Base-by-base conservation (phyloP, 2,113 vertebrate species). In the Planiliza haematocheilus region DNA sequence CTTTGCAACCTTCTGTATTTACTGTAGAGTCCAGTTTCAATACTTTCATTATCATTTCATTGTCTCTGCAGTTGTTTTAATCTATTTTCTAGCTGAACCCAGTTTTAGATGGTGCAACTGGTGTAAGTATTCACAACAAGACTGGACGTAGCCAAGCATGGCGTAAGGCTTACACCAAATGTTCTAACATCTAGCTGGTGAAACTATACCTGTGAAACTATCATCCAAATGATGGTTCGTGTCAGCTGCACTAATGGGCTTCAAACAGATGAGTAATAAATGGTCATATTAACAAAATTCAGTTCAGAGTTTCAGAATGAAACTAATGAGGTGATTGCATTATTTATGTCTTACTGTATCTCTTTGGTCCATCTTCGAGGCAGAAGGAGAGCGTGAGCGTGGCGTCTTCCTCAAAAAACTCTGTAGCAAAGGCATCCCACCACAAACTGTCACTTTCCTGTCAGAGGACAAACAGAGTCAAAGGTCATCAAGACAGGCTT, bases 331-430 rank as follows among this genome's bases (percentile, higher is more conserved):
- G 46, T 41, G 12, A 62, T 14, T 36, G 8, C 1, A 43, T 24
- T 17, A 10, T 43, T 8, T 1, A 43, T 13, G 20, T 83, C 97
- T 99, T 98, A 99, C 98, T 99, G 95, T 99, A 99, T 97, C 97
- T 97, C 95, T 99, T 99, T 97, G 97, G 98, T 96, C 98, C 98
- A 82, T 99, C 98, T 95, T 99, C 98, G 83, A 99, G 96, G 93
- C 98, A 99, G 95, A 99, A 99, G 78, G 97, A 99, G 84, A 99
- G 95, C 2, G 98, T 99, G 94, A 99, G 93, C 5, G 97, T 99
- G 89, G 97, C 97, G 43, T 99, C 98, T 52, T 99, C 97, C 93
- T 99, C 98, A 80, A 99, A 99, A 94, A 99, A 99, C 91, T 99
- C 98, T 4, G 97, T 97, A 63, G 97, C 96, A 79, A 99, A 99